Percentiles rank a stretch among this genome's conserved stretches.
Evolutionary conservation across 2,797 vertebrate species (phyloP).

Genomic region (Pempheris klunzingeri): DNA sequence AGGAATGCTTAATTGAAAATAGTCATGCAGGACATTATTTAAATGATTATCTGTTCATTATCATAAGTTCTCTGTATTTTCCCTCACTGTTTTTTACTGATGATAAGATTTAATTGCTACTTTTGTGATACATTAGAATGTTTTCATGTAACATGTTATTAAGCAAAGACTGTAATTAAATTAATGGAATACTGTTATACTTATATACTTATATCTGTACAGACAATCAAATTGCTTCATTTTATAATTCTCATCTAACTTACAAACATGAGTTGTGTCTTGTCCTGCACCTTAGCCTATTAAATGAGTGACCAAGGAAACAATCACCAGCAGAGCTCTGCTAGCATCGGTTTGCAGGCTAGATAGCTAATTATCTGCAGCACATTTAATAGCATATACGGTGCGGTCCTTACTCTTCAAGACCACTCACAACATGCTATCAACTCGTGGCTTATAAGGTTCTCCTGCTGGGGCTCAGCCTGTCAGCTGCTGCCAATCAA

Average conservation of each 20-base stretch:
- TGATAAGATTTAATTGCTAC: conserved; percentile 40
- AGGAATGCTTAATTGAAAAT: conserved; percentile 64
- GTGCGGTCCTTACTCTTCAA: conserved; percentile 7
- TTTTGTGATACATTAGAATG: conserved; percentile 37
- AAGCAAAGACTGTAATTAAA: conserved; percentile 40
- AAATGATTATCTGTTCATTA: conserved; percentile 54
- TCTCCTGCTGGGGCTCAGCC: neutral
- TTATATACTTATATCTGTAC: neutral
- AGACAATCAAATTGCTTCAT: conserved; percentile 2
- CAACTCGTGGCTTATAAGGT: conserved; percentile 1
- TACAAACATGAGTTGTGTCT: neutral
- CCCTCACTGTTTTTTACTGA: conserved; percentile 24
- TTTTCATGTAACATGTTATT: conserved; percentile 42
- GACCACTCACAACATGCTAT: conserved; percentile 5
- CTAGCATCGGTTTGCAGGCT: conserved; percentile 18
- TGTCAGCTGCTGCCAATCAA: conserved; percentile 26
- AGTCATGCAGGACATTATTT: conserved; percentile 58
- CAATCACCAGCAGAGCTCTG: conserved; percentile 1
- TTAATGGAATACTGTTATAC: conserved; percentile 23
- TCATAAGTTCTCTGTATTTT: conserved; percentile 38
- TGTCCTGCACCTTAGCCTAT: conserved; percentile 1
- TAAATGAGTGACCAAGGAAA: neutral
- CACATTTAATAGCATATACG: conserved; percentile 18
- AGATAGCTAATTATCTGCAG: conserved; percentile 20
- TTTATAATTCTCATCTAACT: neutral